A percentile compares a stretch with the other conserved stretches of the same genome.
phyloP scores from a whole-genome alignment of 2,797 vertebrate genomes.

The Aulostomus chinensis region DNA sequence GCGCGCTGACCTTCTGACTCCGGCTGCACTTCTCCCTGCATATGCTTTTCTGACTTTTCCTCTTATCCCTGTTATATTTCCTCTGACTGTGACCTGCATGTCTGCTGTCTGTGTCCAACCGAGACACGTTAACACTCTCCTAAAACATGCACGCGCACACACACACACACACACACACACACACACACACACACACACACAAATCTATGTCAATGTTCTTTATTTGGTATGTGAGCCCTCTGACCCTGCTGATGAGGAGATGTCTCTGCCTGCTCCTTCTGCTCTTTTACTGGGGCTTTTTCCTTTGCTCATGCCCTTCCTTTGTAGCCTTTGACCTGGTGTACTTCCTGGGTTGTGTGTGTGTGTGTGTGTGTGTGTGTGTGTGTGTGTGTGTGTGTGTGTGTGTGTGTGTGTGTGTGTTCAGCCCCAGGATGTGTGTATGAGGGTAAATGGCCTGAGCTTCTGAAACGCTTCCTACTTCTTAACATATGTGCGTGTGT shows the following conservation, averaged over 20 bases:
- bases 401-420: constrained; percentile 12
- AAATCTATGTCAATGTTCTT: constrained; percentile 46
- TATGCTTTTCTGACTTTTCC: constrained; percentile 40
- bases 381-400: constrained; percentile 11
- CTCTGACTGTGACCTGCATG: constrained; percentile 29
- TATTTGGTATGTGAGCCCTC: constrained; percentile 31
- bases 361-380: constrained; percentile 1
- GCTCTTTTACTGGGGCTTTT: constrained; percentile 32
- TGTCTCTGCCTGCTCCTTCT: constrained; percentile 29
- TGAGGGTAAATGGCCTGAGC: no score
- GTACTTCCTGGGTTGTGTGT: constrained; percentile 40
- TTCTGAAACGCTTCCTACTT: no score
- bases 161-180: constrained; percentile 4
- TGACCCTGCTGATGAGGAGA: constrained; percentile 37
- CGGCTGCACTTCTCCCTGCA: constrained; percentile 34
- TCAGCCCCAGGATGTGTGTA: neutral
- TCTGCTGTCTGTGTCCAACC: constrained; percentile 12
- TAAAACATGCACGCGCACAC: neutral
- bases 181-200: constrained; percentile 15
- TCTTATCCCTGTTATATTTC: constrained; percentile 51
- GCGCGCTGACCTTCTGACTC: constrained; percentile 6
- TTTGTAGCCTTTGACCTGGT: constrained; percentile 56
- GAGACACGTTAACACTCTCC: neutral
- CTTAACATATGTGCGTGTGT: no score
- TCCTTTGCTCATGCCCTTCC: constrained; percentile 47